Percentiles rank a stretch among this genome's conserved stretches.
Conservation (phyloP, 2,797 vertebrate genomes). For the Bovichtus variegatus region DNA sequence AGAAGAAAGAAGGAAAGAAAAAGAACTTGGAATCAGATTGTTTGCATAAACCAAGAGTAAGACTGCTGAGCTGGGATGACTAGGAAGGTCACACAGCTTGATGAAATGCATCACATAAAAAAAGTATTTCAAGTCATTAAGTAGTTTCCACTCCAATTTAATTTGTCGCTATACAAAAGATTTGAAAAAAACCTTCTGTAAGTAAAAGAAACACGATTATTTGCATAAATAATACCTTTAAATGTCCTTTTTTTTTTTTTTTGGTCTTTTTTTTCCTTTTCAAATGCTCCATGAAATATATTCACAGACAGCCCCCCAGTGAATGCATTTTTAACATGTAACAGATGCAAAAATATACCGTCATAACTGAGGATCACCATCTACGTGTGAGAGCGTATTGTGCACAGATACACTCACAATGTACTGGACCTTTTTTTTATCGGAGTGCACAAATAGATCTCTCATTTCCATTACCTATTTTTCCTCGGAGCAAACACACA, state of each 20-base stretch:
- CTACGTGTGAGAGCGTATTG: background rate
- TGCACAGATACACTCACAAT: slow-evolving; percentile 7
- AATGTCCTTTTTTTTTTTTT: background rate
- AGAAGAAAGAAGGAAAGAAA: background rate
- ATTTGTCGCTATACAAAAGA: background rate
- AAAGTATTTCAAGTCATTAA: background rate
- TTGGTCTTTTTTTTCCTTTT: no score
- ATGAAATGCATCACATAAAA: slow-evolving; percentile 12
- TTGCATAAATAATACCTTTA: background rate
- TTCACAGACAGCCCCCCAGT: background rate
- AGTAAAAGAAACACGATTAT: background rate
- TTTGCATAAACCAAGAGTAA: slow-evolving; percentile 28
- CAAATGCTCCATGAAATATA: background rate
- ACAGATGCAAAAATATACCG: background rate
- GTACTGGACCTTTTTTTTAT: background rate
- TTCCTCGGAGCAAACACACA: slow-evolving; percentile 34
- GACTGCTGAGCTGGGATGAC: slow-evolving; percentile 21
- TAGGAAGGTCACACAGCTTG: background rate
- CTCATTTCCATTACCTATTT: slow-evolving; percentile 48
- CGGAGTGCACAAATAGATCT: slow-evolving; percentile 32
- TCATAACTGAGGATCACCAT: background rate
- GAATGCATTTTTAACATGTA: background rate
- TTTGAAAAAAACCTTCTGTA: background rate
- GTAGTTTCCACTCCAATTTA: background rate
- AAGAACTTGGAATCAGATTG: slow-evolving; percentile 1